Evolutionary conservation across 2,888 invertebrate genomes (phyloP).

Genomic region (Crematogaster levior): DNA sequence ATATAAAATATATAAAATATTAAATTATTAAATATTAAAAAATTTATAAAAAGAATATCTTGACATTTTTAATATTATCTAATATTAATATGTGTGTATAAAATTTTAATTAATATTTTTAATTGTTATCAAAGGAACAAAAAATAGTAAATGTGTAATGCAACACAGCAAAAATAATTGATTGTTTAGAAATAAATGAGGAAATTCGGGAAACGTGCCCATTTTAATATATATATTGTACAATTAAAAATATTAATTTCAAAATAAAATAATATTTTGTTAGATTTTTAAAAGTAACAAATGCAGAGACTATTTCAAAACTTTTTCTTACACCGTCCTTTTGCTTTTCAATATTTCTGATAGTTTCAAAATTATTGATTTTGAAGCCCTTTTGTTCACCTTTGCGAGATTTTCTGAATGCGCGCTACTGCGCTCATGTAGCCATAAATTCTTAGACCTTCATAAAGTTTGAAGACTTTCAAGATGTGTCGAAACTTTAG

Average conservation of each 20-base stretch:
- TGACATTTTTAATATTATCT: no score
- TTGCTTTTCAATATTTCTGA: slow-evolving; percentile 15
- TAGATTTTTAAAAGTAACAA: background rate
- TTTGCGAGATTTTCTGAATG: slow-evolving; percentile 22
- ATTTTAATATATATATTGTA: background rate
- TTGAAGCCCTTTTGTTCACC: slow-evolving; percentile 25
- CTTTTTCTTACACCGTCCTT: background rate
- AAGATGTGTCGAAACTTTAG: slow-evolving; percentile 35
- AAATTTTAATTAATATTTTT: slow-evolving; percentile 18
- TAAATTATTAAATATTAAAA: background rate
- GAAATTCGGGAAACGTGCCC: background rate
- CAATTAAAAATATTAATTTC: background rate
- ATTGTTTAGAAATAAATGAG: background rate
- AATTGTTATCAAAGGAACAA: no score
- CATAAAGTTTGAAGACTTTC: slow-evolving; percentile 43
- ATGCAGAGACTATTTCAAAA: background rate
- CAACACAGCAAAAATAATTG: background rate
- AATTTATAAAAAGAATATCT: no score
- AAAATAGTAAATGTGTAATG: background rate
- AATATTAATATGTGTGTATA: background rate
- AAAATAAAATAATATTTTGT: background rate
- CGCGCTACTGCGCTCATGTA: slow-evolving; percentile 15
- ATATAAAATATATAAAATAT: no score
- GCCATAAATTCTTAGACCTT: slow-evolving; percentile 34
- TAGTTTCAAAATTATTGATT: slow-evolving; percentile 35